Evolutionary conservation across 2,888 invertebrate species (phyloP), one percentile per base, ranked within the genome.

Genomic region (Ophion ellenae): DNA sequence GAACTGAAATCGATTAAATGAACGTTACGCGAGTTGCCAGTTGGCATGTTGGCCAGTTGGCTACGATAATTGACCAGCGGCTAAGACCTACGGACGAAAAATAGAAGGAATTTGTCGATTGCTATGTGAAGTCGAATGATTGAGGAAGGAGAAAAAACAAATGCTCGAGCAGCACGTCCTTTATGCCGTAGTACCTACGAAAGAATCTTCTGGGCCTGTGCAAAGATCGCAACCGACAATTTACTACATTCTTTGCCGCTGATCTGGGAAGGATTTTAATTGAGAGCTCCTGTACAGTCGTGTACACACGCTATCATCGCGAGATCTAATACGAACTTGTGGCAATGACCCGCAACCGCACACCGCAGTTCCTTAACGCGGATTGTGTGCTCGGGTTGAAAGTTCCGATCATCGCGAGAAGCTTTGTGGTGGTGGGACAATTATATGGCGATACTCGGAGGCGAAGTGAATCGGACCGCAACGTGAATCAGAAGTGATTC

Each of bases 291-390:
- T 66, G 47, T 67, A 36, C 36, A 63, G 69, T 88, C 82, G 83
- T 87, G 89, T 71, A 90, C 88, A 88, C 87, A 84, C 89, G 88
- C 90, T 91, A 74, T 28, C 91, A 90, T 90, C 87, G 67, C 61
- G 86, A 71, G 91, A 91, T 92, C 91, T 91, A 91, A 91, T 89
- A 71, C 89, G 90, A 91, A 91, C 90, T 28, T 78, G 90, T 91
- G 92, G 92, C 92, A 93, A 92, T 93, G 93, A 93, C 93, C 92
- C 90, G 90, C 83, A 90, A 90, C 90, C 91, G 90, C 90, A 90
- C 70, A 82, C 53, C 14, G 67, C 79, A 75, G 75, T 71, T 82
- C 53, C 32, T 80, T 36, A 45, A 53, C 45, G 24, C 59, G 40
- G 53, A 85, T 64, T 64, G 45, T 53, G 70, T 57, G n/a, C 47